Evolutionary conservation across 2,888 invertebrate genomes (phyloP).

Genomic region (Sympetrum striolatum): DNA sequence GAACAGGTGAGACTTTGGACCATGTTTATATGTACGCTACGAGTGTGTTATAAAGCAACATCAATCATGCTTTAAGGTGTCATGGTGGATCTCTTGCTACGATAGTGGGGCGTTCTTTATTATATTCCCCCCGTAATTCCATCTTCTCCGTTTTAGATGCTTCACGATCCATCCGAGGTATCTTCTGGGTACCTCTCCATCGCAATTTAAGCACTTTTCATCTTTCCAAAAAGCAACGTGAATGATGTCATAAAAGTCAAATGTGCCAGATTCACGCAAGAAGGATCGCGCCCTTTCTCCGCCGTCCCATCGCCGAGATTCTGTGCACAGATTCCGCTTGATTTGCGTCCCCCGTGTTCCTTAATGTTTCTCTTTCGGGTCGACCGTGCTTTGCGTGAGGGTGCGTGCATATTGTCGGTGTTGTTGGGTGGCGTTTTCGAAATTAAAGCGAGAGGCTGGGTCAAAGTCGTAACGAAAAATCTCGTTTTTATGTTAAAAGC

Average conservation of each 20-base stretch:
- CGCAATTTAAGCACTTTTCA: background rate
- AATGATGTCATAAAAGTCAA: background rate
- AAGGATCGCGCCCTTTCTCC: background rate
- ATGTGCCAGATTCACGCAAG: background rate
- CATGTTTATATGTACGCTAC: background rate
- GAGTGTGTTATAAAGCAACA: background rate
- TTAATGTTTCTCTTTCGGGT: background rate
- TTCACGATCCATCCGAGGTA: background rate
- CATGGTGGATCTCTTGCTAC: background rate
- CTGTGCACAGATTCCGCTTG: background rate
- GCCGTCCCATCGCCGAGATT: background rate
- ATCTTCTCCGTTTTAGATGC: background rate
- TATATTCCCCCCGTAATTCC: background rate
- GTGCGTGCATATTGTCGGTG: background rate
- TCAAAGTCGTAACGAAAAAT: too few species aligned
- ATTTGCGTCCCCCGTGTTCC: background rate
- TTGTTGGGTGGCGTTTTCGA: background rate
- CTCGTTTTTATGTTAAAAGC: too few species aligned
- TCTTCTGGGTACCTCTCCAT: background rate
- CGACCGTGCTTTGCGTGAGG: background rate
- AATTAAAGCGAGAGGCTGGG: background rate
- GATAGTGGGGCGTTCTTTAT: background rate
- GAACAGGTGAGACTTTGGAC: background rate
- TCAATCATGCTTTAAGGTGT: background rate
- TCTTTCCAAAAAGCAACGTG: background rate